Evolutionary conservation across 2,113 vertebrate genomes (phyloP).

Genomic region (Caranx melampygus): DNA sequence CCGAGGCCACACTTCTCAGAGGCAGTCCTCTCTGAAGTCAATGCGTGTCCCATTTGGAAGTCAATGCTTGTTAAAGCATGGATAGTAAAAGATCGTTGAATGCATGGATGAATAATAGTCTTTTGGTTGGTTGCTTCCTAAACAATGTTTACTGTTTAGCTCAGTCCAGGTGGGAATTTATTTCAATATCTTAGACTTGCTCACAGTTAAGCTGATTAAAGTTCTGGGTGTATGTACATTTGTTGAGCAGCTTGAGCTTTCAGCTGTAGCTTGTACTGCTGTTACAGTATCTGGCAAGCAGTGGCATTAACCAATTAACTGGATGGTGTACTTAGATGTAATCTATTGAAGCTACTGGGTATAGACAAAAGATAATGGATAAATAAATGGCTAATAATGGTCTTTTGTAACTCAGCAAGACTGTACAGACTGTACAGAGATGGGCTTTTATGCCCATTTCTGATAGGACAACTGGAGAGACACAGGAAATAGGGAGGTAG

Average conservation of each 20-base stretch:
- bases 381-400: not conserved
- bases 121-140: constrained; percentile 58
- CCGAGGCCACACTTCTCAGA: constrained; percentile 60
- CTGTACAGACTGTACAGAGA: too few species aligned
- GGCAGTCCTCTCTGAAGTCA: constrained; percentile 72
- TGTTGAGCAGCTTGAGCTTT: constrained; percentile 10
- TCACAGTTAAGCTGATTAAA: not conserved
- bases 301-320: not conserved
- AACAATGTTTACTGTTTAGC: constrained; percentile 37
- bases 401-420: not conserved
- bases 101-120: constrained; percentile 54
- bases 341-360: not conserved
- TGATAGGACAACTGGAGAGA: too few species aligned
- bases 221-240: not conserved
- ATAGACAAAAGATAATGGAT: not conserved
- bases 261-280: not conserved
- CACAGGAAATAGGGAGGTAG: too few species aligned
- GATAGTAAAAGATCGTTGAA: constrained; percentile 56
- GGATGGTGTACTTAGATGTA: not conserved
- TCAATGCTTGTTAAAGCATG: constrained; percentile 72
- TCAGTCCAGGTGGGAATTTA: constrained; percentile 3
- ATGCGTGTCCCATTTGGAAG: constrained; percentile 70
- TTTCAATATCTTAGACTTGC: not conserved
- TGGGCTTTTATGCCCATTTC: too few species aligned
- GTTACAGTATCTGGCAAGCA: not conserved